Conservation (phyloP, 2,888 invertebrate genomes). For the Mesorhabditis belari region DNA sequence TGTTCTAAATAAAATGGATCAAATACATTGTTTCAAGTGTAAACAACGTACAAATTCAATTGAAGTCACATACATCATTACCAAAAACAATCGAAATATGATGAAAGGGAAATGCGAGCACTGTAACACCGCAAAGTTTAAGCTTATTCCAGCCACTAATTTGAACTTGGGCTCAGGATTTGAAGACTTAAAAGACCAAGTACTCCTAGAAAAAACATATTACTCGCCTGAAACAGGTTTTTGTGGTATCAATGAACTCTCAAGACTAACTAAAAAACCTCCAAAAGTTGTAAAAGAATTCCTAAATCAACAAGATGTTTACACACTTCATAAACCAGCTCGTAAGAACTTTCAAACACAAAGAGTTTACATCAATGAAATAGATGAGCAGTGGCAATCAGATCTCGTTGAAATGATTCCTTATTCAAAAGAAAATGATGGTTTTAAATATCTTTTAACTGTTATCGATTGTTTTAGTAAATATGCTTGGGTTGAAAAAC, state of each 20-base stretch:
- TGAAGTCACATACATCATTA: no score
- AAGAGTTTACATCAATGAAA: constrained; percentile 19
- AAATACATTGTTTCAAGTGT: no score
- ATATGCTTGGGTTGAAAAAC: constrained; percentile 22
- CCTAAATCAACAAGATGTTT: constrained; percentile 26
- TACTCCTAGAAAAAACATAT: no score
- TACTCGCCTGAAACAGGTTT: no score
- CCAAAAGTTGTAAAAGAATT: constrained; percentile 18
- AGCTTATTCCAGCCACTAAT: no score
- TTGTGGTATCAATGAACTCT: background rate
- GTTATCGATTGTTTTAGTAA: constrained; percentile 26
- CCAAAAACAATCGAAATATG: constrained; percentile 3
- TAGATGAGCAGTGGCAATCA: constrained; percentile 33
- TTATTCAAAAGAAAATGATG: constrained; percentile 27
- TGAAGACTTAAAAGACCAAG: no score
- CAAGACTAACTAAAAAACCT: background rate
- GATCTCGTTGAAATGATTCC: constrained; percentile 33
- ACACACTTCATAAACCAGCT: constrained; percentile 28
- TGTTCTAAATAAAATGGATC: no score
- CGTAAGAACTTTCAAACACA: constrained; percentile 20
- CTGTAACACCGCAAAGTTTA: constrained; percentile 17
- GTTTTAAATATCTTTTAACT: constrained; percentile 16
- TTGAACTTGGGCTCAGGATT: no score
- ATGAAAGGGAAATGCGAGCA: constrained; percentile 12
- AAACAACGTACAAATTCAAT: no score